Evolutionary conservation across 2,888 invertebrate species (phyloP), one percentile per base, ranked within the genome.

Genomic region (Gymnoscelis rufifasciata): DNA sequence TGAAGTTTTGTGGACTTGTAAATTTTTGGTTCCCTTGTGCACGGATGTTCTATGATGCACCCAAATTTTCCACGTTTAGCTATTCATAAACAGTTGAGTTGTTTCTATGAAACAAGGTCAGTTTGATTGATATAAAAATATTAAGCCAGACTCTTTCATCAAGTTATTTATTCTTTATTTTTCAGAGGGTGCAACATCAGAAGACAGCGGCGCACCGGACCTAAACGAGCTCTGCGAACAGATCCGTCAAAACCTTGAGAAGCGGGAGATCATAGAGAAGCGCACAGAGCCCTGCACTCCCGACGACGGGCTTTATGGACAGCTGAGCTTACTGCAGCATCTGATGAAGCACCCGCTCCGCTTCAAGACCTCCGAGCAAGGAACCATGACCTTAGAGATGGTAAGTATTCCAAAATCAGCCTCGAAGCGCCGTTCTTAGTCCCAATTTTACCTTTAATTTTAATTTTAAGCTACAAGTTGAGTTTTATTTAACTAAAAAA

Each of bases 221-320:
- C 77, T 97, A 29, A 95, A 97, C 71, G 90, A 90, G 23, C 78
- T 96, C 0, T 93, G 93, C 47, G 89, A 91, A 49, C 92, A 94
- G 52, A 91, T 97, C 0, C 91, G 94, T 1, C 88, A 91, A 15
- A 94, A 95, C 0, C 91, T 97, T 13, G 84, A 94, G 8, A 90
- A 90, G 14, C 89, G 97, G 3, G 95, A 96, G 56, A 95, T 93
- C 65, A 90, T 95, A 36, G 97, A 98, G 81, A 92, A 93, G 5
- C 89, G 96, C 0, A 93, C 94, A 51, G 91, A 92, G 35, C 92
- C 92, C 12, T 94, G 94, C 42, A 87, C 93, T 2, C 96, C 97
- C 55, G 97, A 98, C 72, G 97, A 97, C 69, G 97, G 96, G 0
- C 83, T 98, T 5, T 94, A 96, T 45, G 97, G 97, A 0, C 89